Base-by-base conservation (phyloP, 2,113 vertebrate species). In the Perca fluviatilis region DNA sequence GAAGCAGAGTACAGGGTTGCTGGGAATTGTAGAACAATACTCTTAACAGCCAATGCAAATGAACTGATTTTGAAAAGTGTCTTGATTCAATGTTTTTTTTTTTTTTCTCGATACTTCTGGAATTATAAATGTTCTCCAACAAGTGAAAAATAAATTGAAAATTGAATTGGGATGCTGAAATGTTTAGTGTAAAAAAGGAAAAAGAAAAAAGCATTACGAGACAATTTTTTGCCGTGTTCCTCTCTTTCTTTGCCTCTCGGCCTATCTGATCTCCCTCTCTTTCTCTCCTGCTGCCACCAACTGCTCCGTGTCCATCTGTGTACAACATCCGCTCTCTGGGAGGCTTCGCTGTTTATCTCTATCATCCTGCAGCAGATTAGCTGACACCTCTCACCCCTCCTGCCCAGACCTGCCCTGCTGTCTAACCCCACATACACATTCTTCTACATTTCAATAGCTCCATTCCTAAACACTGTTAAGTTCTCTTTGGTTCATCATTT, bases 311-410 rank as follows among this genome's bases (percentile, higher is more conserved):
- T 88, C 84, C 88, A 89, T 94, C 87, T 92, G 89, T 88, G 85
- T 88, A 69, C 77, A 81, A 83, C 88, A 68, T 89, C 88, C 76
- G 67, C 86, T 79, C 86, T 19, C 86, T 81, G 79, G 81, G 89
- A 91, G 88, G 72, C 83, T 56, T 92, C 88, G n/a, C 83, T 80
- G 86, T 89, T 93, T 91, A 92, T 95, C 94, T 90, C n/a, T 43
- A 86, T 87, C 88, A 71, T 82, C 84, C 81, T 51, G 66, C 80
- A 67, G 76, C 77, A 89, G 84, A 89, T 89, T 86, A 88, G 67
- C 82, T 51, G 53, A 61, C 83, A 78, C 80, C 83, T 86, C 81
- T 84, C 57, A 65, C 77, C 77, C 85, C 88, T 88, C 84, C 88
- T 69, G 86, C 79, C 73, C 14, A 21, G 74, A 71, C 79, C 79